A percentile compares a stretch with the other conserved stretches of the same genome.
Evolutionary conservation across 2,888 invertebrate genomes (phyloP).

Genomic region (Drosophila putrida): DNA sequence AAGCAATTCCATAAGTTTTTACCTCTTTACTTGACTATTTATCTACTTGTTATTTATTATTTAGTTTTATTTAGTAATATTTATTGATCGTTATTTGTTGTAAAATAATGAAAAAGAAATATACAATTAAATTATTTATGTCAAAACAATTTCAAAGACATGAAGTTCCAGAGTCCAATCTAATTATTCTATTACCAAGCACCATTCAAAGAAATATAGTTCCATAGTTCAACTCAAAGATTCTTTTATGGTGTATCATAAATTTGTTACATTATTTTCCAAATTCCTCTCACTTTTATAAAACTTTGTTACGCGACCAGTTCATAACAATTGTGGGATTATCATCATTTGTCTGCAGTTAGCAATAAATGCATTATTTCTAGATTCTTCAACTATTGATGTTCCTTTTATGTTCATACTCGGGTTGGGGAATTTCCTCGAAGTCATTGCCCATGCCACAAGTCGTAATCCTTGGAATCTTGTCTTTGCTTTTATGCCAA

Average conservation of each 20-base stretch:
- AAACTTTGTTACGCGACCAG: background rate
- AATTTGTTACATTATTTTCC: background rate
- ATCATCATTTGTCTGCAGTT: background rate
- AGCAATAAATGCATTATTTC: constrained; percentile 17
- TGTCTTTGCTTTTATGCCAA: constrained; percentile 27
- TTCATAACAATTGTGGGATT: background rate
- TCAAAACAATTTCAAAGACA: too few relatives aligned
- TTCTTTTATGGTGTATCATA: too few relatives aligned
- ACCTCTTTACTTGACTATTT: too few relatives aligned
- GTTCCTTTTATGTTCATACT: background rate
- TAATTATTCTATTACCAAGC: too few relatives aligned
- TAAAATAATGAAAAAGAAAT: too few relatives aligned
- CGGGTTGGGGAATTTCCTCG: background rate
- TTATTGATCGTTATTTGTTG: too few relatives aligned
- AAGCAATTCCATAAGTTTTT: background rate
- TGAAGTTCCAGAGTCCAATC: too few relatives aligned
- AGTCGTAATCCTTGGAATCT: constrained; percentile 31
- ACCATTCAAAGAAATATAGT: too few relatives aligned
- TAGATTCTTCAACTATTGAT: constrained; percentile 1
- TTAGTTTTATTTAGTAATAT: background rate
- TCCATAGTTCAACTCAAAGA: too few relatives aligned
- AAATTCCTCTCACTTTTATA: constrained; percentile 11
- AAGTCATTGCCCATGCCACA: constrained; percentile 7
- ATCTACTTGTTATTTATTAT: background rate
- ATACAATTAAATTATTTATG: too few relatives aligned